phyloP scores from a whole-genome alignment of 2,797 vertebrate species.

The Triplophysa yarkandensis region DNA sequence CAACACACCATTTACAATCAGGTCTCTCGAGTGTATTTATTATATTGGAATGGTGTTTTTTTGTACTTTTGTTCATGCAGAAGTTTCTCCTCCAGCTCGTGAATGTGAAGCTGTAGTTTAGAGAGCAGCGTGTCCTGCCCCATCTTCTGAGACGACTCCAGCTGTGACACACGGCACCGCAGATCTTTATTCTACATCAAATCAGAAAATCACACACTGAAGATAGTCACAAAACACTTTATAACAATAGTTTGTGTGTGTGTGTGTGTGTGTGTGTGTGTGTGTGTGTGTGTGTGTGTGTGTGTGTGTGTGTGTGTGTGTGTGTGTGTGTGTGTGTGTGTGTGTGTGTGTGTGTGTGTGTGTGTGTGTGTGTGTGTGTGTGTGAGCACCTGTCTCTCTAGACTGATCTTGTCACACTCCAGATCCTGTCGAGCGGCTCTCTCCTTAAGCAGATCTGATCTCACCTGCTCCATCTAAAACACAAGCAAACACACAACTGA shows the following conservation, averaged over 20 bases:
- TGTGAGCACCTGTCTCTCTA: conserved; percentile 90
- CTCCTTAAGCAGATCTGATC: conserved; percentile 89
- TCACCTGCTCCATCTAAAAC: conserved; percentile 88
- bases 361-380: not conserved
- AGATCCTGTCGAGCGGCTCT: conserved; percentile 86
- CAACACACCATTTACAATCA: not conserved
- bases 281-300: no score
- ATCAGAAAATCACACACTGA: not conserved
- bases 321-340: no score
- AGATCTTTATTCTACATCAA: conserved; percentile 23
- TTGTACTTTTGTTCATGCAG: conserved; percentile 87
- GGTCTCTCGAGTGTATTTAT: not conserved
- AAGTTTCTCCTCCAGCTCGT: conserved; percentile 88
- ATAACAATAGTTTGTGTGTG: no score
- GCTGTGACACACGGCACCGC: conserved; percentile 84
- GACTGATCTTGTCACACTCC: conserved; percentile 93
- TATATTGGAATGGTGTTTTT: not conserved
- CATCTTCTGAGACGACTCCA: conserved; percentile 87
- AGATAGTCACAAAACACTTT: no score
- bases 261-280: no score
- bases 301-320: no score
- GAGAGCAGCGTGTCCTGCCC: conserved; percentile 88
- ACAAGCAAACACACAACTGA: not conserved
- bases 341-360: no score
- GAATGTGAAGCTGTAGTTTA: conserved; percentile 86